Base-by-base conservation (phyloP, 2,797 vertebrate species). In the Furcifer pardalis region DNA sequence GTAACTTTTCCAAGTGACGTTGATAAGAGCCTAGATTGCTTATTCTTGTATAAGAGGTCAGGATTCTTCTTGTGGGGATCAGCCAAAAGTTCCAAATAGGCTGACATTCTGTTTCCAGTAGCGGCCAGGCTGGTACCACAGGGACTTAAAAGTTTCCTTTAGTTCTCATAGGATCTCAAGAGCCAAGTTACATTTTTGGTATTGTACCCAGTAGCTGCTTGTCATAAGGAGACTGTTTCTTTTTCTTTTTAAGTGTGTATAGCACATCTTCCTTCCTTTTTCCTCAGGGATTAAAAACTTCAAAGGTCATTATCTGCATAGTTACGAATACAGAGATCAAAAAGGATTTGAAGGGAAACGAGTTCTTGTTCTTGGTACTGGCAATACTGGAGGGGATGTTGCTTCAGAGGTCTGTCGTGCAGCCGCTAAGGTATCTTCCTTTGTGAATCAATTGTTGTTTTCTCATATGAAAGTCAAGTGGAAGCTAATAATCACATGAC, bases 351-450 rank as follows among this genome's bases (percentile, higher is more conserved):
- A 89, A 79, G 97, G 95, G 79, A 97, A 98, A 89, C 95, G 93
- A 1, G 93, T 98, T 86, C 90, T 98, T 19, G 95, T 99, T 84
- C 84, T 99, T 0, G 98, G 98, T 56, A 94, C 96, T 35, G 98
- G 98, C 19, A 98, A 97, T 90, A 97, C 97, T 0, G 98, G 96
- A 0, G 97, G 96, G 0, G 98, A 99, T 78, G 84, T 99, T 2
- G 94, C 98, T 0, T 97, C 96, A 82, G 98, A 98, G 87, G 94
- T 98, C 63, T 97, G 97, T 73, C 95, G 86, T 5, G 93, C 83
- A 42, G 97, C 97, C 86, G 85, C 96, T 0, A 97, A 97, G 97
- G 98, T 98, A 90, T 63, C 37, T 13, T 7, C 66, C 52, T 56
- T 56, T 56, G 52, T 56, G 37, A 71, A 13, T 27, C 23, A 71